Evolutionary conservation across 2,113 vertebrate genomes (phyloP), one percentile per base, ranked within the genome.

Genomic region (Perognathus longimembris): DNA sequence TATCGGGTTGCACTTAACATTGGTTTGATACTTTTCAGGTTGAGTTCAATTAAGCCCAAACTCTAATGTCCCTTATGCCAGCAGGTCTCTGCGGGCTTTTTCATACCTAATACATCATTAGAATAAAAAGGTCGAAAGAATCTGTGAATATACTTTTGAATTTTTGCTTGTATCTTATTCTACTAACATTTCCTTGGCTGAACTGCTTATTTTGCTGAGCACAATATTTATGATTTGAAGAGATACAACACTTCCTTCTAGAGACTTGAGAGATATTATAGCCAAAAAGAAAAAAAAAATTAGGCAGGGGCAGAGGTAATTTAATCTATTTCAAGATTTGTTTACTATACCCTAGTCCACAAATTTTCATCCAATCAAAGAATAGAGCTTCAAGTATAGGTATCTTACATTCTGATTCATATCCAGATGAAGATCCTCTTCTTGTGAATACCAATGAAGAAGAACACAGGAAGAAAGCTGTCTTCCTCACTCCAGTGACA

Each of bases 261-360:
- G 79, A 32, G 0, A 63, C 12, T 22, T 84, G 22, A 92, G 89
- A 83, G 42, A 38, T 36, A 4, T 32, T 10, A 18, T 2, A 3
- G 3, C 2, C n/a, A 45, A 75, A 59, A 17, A 78, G 11, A 9
- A 26, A 28, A 71, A 14, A 82, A 54, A 11, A 10, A n/a, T n/a
- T n/a, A n/a, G n/a, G n/a, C n/a, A n/a, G n/a, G 22, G 8, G 4
- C 11, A n/a, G 22, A 7, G 34, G 10, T 24, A 6, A 38, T 3
- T 2, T 7, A 78, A 14, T 63, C 4, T 54, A 67, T 14, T n/a
- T 1, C 59, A 42, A 73, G 85, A 40, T 82, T 66, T 20, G 17
- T n/a, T 78, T 50, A 88, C 1, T 6, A 10, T 70, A 2, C 84
- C 11, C 17, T 20, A 81, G 59, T 28, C 61, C 17, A 5, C 40